These are phyloP conservation scores for Arctopsyche grandis DNA, from an alignment of 1,140 invertebrate species.

Conservation along the genomic window DNA sequence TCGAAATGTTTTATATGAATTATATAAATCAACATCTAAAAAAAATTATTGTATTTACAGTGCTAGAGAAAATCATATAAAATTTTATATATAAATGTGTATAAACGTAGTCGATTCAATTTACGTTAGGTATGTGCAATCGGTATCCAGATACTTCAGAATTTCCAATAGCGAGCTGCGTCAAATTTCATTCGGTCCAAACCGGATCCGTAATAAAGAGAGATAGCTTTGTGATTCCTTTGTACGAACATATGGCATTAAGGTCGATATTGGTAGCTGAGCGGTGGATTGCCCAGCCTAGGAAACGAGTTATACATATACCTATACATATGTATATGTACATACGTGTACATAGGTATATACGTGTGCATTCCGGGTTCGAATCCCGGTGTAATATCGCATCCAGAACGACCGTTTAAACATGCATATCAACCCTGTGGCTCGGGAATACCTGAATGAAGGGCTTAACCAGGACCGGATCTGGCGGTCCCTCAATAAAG, in stretches of 20 bases:
- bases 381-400: constrained; percentile 7
- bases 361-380: background rate
- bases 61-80: too few relatives aligned
- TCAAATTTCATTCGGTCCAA: too few relatives aligned
- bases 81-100: too few relatives aligned
- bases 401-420: constrained; percentile 8
- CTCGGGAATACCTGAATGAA: background rate
- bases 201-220: too few relatives aligned
- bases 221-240: too few relatives aligned
- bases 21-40: too few relatives aligned
- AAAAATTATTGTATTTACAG: too few relatives aligned
- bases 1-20: too few relatives aligned
- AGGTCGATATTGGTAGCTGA: background rate
- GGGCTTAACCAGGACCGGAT: background rate
- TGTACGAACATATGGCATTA: background rate
- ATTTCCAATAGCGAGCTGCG: too few relatives aligned
- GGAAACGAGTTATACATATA: background rate
- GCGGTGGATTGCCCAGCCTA: background rate
- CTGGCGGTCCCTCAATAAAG: background rate
- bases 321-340: background rate
- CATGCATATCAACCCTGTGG: background rate
- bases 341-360: background rate
- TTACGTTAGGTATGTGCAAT: too few relatives aligned
- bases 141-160: too few relatives aligned
- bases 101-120: too few relatives aligned